Base-by-base conservation (phyloP, 2,113 vertebrate genomes). In the Silurus meridionalis region DNA sequence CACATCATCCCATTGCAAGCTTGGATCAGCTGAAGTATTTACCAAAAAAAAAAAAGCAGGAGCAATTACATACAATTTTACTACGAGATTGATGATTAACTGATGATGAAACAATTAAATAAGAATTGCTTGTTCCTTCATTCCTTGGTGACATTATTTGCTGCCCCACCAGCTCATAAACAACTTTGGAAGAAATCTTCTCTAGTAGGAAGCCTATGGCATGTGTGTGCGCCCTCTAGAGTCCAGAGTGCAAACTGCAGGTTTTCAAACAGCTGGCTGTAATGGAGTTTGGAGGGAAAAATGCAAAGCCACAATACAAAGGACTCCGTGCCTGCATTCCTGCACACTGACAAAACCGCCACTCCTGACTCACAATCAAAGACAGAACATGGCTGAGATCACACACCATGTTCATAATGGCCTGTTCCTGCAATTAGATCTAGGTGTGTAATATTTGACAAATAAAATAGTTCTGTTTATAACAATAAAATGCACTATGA, bases 221-320 rank as follows among this genome's bases (percentile, higher is more conserved):
- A 57, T 57, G 14, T 72, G 17, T 74, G 37, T 11, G 15, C 53
- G 5, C 80, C 92, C 90, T 91, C 92, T 92, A 90, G 90, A 91
- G 93, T 55, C 3, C 15, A 61, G 19, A 74, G 48, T 85, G 86
- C 83, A 83, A 90, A 78, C 50, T 85, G 23, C 82, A 88, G 2
- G 57, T 89, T 88, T 72, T 58, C 87, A 89, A 87, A 93, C 91
- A 92, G 92, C 92, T 94, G 93, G 91, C 91, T 93, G 83, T 92
- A 93, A 94, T 94, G 91, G 93, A 92, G 85, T 84, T 91, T 89
- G 88, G 85, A 89, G 89, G 91, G 79, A 91, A 91, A 94, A 91
- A 91, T 91, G 90, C 91, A 92, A 92, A 93, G 89, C 89, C 91
- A 92, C 91, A 92, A 89, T 91, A 89, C 89, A 80, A 81, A 86